Conservation (phyloP, 1,140 invertebrate species). For the Metopolophium dirhodum region DNA sequence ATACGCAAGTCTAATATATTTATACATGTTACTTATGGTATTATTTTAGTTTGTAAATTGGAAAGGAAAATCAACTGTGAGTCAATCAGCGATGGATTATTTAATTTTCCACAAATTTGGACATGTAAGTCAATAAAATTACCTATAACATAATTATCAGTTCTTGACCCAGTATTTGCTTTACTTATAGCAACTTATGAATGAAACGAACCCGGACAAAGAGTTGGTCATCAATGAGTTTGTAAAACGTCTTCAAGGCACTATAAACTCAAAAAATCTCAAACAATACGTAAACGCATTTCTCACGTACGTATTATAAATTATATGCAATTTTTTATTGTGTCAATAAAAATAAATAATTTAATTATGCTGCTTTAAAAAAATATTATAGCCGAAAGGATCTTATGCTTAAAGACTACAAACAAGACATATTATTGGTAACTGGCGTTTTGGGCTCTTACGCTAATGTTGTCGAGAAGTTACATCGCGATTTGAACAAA, state of each 20-base stretch:
- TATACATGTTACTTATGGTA: neutral
- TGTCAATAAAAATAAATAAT: slow-evolving; percentile 20
- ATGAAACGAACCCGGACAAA: slow-evolving; percentile 71
- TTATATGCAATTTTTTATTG: neutral
- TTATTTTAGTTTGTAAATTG: slow-evolving; percentile 75
- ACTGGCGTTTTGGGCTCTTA: slow-evolving; percentile 83
- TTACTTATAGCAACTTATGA: slow-evolving; percentile 66
- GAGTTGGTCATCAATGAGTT: slow-evolving; percentile 81
- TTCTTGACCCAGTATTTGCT: neutral
- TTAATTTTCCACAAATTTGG: slow-evolving; percentile 90
- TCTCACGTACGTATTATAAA: slow-evolving; percentile 72
- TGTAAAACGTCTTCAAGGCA: slow-evolving; percentile 77
- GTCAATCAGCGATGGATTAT: slow-evolving; percentile 82
- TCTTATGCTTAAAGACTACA: slow-evolving; percentile 73
- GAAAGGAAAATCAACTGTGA: slow-evolving; percentile 72
- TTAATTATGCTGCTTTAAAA: slow-evolving; percentile 46
- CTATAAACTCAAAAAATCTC: slow-evolving; percentile 85
- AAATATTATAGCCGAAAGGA: slow-evolving; percentile 72
- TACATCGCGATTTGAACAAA: slow-evolving; percentile 79
- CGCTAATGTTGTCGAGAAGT: slow-evolving; percentile 76
- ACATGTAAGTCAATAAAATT: slow-evolving; percentile 73
- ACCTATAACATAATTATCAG: neutral
- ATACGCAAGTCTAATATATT: neutral
- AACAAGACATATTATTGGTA: slow-evolving; percentile 79
- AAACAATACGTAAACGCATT: slow-evolving; percentile 83